Percentiles rank a stretch among this genome's conserved stretches.
Evolutionary conservation across 1,140 invertebrate genomes (phyloP).

Genomic region (Drepana arcuata): DNA sequence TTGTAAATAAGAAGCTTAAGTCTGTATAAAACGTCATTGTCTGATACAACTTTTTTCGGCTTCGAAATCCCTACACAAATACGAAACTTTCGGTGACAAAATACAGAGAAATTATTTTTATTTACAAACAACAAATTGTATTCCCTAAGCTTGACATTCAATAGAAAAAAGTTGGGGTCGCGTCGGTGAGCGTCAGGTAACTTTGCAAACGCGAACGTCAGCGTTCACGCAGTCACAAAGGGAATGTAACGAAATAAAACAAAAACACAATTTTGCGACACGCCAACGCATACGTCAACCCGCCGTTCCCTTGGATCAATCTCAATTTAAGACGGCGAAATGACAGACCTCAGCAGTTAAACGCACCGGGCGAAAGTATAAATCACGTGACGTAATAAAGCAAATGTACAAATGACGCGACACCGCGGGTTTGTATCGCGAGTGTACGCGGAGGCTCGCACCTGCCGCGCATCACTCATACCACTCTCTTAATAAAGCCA

Average conservation of each 20-base stretch:
- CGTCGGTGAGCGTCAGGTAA: constrained; percentile 7
- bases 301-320: constrained; percentile 45
- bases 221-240: too few species aligned
- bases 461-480: constrained; percentile 48
- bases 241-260: constrained; percentile 26
- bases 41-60: not conserved
- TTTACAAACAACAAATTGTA: not conserved
- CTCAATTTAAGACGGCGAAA: constrained; percentile 65
- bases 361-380: constrained; percentile 55
- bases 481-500: constrained; percentile 49
- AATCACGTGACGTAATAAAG: constrained; percentile 59
- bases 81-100: too few species aligned
- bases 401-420: constrained; percentile 47
- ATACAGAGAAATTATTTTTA: too few species aligned
- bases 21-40: not conserved
- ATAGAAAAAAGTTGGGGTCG: constrained; percentile 8
- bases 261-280: constrained; percentile 35
- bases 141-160: not conserved
- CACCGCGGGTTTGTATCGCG: constrained; percentile 23
- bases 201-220: constrained; percentile 12
- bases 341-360: constrained; percentile 59
- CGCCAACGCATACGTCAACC: constrained; percentile 32
- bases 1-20: too few species aligned
- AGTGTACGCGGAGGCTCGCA: constrained; percentile 13
- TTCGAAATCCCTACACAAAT: not conserved